Base-by-base conservation (phyloP, 2,888 invertebrate genomes). In the Philhelius pedissequus region DNA sequence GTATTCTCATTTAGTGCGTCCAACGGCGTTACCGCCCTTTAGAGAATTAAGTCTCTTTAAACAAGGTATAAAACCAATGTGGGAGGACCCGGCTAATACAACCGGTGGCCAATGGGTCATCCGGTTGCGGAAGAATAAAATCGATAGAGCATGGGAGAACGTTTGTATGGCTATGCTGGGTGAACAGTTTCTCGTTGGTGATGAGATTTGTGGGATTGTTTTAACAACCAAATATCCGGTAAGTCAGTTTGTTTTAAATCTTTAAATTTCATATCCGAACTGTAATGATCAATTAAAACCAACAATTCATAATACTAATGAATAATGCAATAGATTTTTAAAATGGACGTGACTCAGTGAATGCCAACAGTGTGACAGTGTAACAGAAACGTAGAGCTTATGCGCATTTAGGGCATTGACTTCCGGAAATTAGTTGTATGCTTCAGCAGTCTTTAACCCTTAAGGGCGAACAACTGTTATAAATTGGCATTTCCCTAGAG, bases 91-190 rank as follows among this genome's bases (percentile, higher is more conserved):
- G 78, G 97, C 97, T 58, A 99, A 99, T 92, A 95, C 96, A 90
- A 96, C 96, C 91, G 99, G 99, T 69, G 99, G 99, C 30, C 99
- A 99, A 93, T 99, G 99, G 99, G 97, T 99, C 88, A 96, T 99
- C 86, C 94, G 98, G 87, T 93, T 99, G 90, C 95, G 97, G 90
- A 99, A 99, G 93, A 96, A 97, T 86, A 94, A 98, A 91, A 97
- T 98, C 60, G 97, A 97, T 38, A 94, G 98, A 86, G 98, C 98
- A 90, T 99, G 99, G 99, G 99, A 99, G 92, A 99, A 99, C 92
- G 94, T 99, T 71, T 96, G 99, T 89, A 95, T 99, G 94, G 99
- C 99, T 84, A 98, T 99, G 96, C 93, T 99, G 87, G 99, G 99
- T 4, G 99, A 99, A 92, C 99, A 99, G 93, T 99, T 99, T 93